Conservation (phyloP, 2,797 vertebrate species). For the Urocyon cinereoargenteus region DNA sequence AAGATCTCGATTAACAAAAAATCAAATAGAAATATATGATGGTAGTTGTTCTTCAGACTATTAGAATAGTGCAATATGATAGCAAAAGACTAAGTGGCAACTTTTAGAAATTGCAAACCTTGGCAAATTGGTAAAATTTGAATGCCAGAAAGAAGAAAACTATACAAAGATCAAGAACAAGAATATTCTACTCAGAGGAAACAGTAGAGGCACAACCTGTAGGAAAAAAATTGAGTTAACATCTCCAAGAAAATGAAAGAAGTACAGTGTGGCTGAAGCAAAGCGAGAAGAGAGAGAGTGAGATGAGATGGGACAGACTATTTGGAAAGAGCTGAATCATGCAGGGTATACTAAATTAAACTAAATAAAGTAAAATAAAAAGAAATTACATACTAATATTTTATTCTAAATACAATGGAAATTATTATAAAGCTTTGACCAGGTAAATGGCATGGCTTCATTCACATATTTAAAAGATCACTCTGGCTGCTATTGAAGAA, state of each 20-base stretch:
- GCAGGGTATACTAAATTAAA: not conserved
- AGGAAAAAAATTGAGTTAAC: not conserved
- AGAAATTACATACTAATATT: not conserved
- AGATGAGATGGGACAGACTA: not conserved
- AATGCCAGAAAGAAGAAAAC: constrained; percentile 25
- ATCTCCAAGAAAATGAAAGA: not conserved
- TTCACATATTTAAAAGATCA: not conserved
- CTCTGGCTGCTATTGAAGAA: not conserved
- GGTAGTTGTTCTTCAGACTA: not conserved
- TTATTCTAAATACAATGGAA: constrained; percentile 27
- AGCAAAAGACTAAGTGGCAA: not conserved
- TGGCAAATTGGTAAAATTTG: not conserved
- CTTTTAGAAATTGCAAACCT: not conserved
- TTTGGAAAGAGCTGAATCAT: not conserved
- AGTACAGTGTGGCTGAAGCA: not conserved
- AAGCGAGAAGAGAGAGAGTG: not conserved
- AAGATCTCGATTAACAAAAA: not conserved
- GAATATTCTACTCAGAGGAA: not conserved
- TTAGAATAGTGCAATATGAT: not conserved
- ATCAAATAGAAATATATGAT: not conserved
- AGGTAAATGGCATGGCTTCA: not conserved
- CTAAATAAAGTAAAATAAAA: too few species aligned
- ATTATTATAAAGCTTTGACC: not conserved
- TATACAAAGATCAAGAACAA: not conserved
- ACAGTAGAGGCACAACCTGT: not conserved